These are phyloP conservation scores for Apostichopus californicus DNA, from an alignment of 35 echinoderm and acorn worm genomes.

Conservation along the genomic window DNA sequence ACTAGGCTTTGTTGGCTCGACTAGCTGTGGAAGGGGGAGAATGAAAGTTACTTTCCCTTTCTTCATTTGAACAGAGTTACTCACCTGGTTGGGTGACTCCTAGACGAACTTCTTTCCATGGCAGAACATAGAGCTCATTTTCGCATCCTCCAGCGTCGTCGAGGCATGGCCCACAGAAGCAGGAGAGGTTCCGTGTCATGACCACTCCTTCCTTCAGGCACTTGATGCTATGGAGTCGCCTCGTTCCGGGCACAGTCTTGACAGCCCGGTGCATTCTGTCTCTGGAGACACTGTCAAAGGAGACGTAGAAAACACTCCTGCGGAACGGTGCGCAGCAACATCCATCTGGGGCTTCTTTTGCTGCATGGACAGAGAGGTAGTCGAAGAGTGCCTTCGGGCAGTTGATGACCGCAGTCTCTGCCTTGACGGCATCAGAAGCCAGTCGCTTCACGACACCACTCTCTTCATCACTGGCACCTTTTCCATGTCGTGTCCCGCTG, in stretches of 20 bases:
- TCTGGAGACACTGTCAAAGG: background rate
- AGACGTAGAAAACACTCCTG: conserved; percentile 47
- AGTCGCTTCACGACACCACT: conserved; percentile 69
- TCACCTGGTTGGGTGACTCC: too few species aligned
- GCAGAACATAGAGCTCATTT: too few species aligned
- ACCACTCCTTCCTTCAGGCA: conserved; percentile 38
- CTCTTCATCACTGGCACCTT: conserved; percentile 84
- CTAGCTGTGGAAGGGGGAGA: too few species aligned
- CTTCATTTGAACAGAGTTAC: too few species aligned
- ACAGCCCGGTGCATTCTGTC: conserved; percentile 45
- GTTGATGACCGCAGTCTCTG: conserved; percentile 21
- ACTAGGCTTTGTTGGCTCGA: too few species aligned
- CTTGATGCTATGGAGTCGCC: conserved; percentile 69
- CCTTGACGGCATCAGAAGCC: conserved; percentile 64
- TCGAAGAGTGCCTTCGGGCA: conserved; percentile 19
- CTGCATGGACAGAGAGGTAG: background rate
- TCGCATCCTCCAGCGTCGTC: too few species aligned
- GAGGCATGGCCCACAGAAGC: conserved; percentile 27
- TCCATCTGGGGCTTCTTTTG: background rate
- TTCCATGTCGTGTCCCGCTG: conserved; percentile 71
- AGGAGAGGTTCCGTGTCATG: conserved; percentile 48
- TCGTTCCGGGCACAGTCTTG: conserved; percentile 58
- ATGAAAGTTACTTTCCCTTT: too few species aligned
- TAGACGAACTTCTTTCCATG: too few species aligned
- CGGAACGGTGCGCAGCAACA: conserved; percentile 67